These are phyloP conservation scores for Patella depressa DNA, from an alignment of 2,888 invertebrate genomes.

Conservation along the genomic window DNA sequence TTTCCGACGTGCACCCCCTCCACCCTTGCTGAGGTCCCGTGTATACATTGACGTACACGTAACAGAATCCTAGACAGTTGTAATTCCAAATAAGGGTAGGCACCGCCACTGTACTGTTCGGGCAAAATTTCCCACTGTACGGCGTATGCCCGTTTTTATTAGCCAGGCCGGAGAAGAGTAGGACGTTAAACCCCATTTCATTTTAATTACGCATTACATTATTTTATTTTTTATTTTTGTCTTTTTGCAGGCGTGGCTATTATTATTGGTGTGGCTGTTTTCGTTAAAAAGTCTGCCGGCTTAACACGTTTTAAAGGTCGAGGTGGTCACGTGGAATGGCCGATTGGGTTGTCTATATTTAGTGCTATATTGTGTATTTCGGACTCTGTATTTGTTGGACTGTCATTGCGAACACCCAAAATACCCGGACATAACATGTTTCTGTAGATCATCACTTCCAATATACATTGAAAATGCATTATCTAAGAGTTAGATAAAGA, in stretches of 20 bases:
- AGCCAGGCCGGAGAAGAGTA: no score
- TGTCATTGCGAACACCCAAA: constrained; percentile 15
- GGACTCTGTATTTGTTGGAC: constrained; percentile 21
- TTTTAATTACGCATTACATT: no score
- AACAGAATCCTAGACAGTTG: no score
- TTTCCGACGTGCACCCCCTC: no score
- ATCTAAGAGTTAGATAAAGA: no score
- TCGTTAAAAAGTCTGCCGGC: constrained; percentile 33
- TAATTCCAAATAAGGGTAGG: no score
- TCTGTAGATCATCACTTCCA: neutral
- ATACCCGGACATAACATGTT: neutral
- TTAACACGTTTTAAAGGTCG: constrained; percentile 28
- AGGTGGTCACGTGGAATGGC: constrained; percentile 32
- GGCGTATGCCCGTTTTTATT: no score
- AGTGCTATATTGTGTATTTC: constrained; percentile 26
- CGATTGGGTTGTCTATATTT: constrained; percentile 28
- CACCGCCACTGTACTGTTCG: no score
- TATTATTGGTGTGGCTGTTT: constrained; percentile 32
- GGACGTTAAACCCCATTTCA: no score
- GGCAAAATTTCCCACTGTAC: no score
- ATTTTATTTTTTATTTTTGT: neutral
- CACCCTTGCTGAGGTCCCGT: no score
- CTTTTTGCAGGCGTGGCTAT: constrained; percentile 23
- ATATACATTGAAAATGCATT: neutral
- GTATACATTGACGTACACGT: no score